phyloP scores from a whole-genome alignment of 2,888 invertebrate genomes.

The Eupeodes latifasciatus region DNA sequence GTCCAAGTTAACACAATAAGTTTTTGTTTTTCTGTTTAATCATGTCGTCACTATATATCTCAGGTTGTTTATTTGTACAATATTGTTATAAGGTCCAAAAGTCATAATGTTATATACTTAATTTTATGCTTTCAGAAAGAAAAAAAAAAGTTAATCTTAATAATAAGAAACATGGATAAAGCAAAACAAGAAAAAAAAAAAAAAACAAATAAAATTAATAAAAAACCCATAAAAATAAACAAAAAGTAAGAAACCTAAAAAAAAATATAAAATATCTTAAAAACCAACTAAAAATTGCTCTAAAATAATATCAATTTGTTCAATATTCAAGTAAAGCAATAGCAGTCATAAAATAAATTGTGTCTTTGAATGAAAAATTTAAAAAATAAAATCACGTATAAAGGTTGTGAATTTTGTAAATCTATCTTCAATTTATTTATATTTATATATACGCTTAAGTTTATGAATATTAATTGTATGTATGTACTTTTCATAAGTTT shows the following conservation, averaged over 20 bases:
- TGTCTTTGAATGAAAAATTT: conserved; percentile 52
- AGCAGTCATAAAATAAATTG: conserved; percentile 31
- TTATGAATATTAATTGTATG: conserved; percentile 43
- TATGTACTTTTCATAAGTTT: conserved; percentile 39
- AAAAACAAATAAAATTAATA: conserved; percentile 37
- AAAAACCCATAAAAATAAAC: conserved; percentile 43
- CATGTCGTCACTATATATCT: conserved; percentile 60
- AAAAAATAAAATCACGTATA: conserved; percentile 44
- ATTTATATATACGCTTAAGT: conserved; percentile 57
- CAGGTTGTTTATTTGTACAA: conserved; percentile 69
- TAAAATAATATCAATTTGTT: conserved; percentile 55
- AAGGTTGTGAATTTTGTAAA: conserved; percentile 73
- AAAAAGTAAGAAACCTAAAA: conserved; percentile 52
- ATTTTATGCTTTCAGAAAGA: conserved; percentile 75
- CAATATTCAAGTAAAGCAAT: conserved; percentile 55
- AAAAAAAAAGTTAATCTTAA: conserved; percentile 61
- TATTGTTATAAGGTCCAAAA: conserved; percentile 61
- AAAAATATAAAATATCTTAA: conserved; percentile 67
- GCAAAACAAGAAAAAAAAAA: conserved; percentile 39
- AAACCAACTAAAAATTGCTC: conserved; percentile 65
- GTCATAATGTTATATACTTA: conserved; percentile 62
- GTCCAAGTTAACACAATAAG: conserved; percentile 49
- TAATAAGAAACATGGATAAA: conserved; percentile 68
- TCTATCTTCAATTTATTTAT: conserved; percentile 72
- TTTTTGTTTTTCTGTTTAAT: conserved; percentile 42